Percentiles rank a stretch among this genome's conserved stretches.
Conservation (phyloP, 2,888 invertebrate species). For the Dasypolia templi region DNA sequence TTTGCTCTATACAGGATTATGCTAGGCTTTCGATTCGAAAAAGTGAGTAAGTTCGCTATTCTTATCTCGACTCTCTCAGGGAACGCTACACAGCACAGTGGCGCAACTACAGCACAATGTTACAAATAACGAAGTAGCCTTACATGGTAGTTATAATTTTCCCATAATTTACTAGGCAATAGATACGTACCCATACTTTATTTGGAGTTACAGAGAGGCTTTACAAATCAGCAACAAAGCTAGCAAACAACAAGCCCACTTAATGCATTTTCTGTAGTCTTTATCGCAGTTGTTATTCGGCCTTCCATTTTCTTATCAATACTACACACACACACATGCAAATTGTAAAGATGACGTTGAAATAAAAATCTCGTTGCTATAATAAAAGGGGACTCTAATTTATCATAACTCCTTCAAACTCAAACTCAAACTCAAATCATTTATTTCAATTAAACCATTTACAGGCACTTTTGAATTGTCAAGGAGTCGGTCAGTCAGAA, state of each 20-base stretch:
- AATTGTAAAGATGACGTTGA: neutral
- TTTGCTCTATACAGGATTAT: neutral
- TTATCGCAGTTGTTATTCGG: neutral
- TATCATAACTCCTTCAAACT: no score
- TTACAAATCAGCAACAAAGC: neutral
- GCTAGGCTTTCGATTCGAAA: neutral
- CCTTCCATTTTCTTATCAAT: neutral
- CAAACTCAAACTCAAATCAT: no score
- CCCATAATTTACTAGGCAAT: neutral
- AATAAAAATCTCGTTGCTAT: neutral
- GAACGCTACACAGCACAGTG: no score
- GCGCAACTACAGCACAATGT: neutral
- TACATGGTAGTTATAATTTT: slow-evolving; percentile 18
- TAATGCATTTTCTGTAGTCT: neutral
- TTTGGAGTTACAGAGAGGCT: neutral
- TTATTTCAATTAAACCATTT: no score
- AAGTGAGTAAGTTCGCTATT: neutral
- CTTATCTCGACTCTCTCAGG: neutral
- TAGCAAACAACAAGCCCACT: neutral
- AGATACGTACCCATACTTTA: neutral
- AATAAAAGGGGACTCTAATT: neutral
- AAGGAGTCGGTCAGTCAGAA: no score
- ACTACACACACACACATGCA: neutral
- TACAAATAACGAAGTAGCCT: slow-evolving; percentile 3
- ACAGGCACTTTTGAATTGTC: no score